Base-by-base conservation (phyloP, 2,113 vertebrate species). In the Stictonetta naevosa region DNA sequence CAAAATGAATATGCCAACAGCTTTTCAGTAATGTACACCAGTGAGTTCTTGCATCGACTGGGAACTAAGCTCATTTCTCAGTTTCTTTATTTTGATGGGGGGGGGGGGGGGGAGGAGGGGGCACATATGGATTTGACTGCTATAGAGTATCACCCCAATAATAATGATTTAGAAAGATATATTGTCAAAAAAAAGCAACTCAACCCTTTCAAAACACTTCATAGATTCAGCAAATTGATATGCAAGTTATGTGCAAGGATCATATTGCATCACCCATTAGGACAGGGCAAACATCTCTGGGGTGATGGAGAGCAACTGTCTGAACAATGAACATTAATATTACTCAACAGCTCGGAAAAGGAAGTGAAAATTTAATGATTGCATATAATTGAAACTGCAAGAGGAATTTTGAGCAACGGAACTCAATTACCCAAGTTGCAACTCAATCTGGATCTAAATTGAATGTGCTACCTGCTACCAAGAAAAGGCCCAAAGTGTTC, bases 301-400 rank as follows among this genome's bases (percentile, higher is more conserved):
- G 69, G 76, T 64, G 73, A 92, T 92, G 48, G 44, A 90, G 68
- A 58, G 42, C 56, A 93, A 73, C 88, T 69, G 72, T 90, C 90
- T 86, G 76, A 96, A 93, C 63, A 94, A 90, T n/a, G 23, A 33
- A 88, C 31, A 62, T 21, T 46, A 59, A 31, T 44, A 83, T 95
- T 96, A 66, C 86, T 20, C 92, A 95, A 96, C 33, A 72, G 26
- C 10, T 82, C 53, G 93, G 69, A 96, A 92, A 95, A 92, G 93
- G 95, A 96, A 96, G 88, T 93, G 93, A 97, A 93, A 96, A 96
- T 78, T 74, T 63, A 88, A 86, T 88, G 29, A 88, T 95, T 96
- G 88, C 93, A 69, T 88, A 33, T 92, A 72, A 89, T 88, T 83
- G 92, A 94, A 96, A 96, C 64, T 90, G 38, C 53, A 82, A 79